Evolutionary conservation across 2,888 invertebrate genomes (phyloP).

Genomic region (Chromoteleia sp.): DNA sequence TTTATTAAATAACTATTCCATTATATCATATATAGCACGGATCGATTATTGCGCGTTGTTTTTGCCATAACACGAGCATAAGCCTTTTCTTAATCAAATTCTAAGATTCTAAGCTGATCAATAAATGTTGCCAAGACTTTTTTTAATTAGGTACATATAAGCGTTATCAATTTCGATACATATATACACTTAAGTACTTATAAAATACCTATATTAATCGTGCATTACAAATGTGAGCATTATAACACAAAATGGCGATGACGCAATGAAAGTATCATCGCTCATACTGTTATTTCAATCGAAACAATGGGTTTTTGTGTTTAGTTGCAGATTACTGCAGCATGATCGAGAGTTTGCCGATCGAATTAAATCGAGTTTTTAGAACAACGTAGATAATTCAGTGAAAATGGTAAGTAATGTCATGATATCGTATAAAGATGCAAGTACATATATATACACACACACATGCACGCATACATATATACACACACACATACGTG

Average conservation of each 20-base stretch:
- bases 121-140: conserved; percentile 42
- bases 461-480: neutral
- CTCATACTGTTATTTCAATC: conserved; percentile 5
- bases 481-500: neutral
- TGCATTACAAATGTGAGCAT: conserved; percentile 40
- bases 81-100: conserved; percentile 20
- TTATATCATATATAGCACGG: conserved; percentile 37
- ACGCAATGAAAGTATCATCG: conserved; percentile 46
- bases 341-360: conserved; percentile 31
- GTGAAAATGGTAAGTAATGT: conserved; percentile 61
- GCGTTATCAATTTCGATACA: neutral
- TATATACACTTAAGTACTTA: conserved; percentile 16
- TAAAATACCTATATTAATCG: conserved; percentile 8
- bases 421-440: conserved; percentile 7
- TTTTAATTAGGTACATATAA: conserved; percentile 49
- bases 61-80: conserved; percentile 35
- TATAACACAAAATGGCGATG: conserved; percentile 58
- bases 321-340: conserved; percentile 56
- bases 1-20: conserved; percentile 16
- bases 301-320: conserved; percentile 56
- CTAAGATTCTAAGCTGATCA: conserved; percentile 4
- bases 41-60: conserved; percentile 61
- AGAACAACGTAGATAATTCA: conserved; percentile 18
- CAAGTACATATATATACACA: neutral
- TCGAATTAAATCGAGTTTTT: conserved; percentile 16